Conservation (phyloP, 1,140 invertebrate genomes). For the Atta cephalotes region DNA sequence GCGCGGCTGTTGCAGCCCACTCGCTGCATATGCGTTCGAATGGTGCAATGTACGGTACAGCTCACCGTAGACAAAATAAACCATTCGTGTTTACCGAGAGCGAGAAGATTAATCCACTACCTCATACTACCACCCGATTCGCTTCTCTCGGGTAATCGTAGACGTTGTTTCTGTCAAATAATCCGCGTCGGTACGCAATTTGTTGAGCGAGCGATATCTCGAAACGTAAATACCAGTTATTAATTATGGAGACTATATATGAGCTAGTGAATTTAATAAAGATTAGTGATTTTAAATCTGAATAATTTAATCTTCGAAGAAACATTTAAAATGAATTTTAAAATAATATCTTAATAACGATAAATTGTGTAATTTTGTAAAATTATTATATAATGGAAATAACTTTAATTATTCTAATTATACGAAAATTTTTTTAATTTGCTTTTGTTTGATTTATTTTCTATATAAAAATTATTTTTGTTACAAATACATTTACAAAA, state of each 20-base stretch:
- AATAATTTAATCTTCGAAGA: neutral
- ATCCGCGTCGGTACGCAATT: constrained; percentile 60
- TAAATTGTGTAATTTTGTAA: neutral
- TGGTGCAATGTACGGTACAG: neutral
- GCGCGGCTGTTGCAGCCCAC: constrained; percentile 54
- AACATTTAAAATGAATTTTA: neutral
- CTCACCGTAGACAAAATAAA: constrained; percentile 74
- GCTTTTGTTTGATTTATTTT: neutral
- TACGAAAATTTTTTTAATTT: neutral
- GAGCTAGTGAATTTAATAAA: neutral
- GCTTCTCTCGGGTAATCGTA: constrained; percentile 43
- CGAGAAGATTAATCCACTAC: constrained; percentile 66
- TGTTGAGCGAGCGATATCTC: constrained; percentile 13
- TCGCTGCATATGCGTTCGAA: constrained; percentile 3
- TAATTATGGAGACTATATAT: neutral
- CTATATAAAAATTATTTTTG: neutral
- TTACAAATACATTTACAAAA: neutral
- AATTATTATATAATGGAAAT: neutral
- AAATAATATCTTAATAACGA: neutral
- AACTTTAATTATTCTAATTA: neutral
- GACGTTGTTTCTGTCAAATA: constrained; percentile 68
- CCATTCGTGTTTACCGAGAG: constrained; percentile 65
- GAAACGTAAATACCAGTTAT: constrained; percentile 39
- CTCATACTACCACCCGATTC: constrained; percentile 60
- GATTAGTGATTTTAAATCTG: neutral